Base-by-base conservation (phyloP, 1,140 invertebrate genomes). In the Odontomachus brunneus region DNA sequence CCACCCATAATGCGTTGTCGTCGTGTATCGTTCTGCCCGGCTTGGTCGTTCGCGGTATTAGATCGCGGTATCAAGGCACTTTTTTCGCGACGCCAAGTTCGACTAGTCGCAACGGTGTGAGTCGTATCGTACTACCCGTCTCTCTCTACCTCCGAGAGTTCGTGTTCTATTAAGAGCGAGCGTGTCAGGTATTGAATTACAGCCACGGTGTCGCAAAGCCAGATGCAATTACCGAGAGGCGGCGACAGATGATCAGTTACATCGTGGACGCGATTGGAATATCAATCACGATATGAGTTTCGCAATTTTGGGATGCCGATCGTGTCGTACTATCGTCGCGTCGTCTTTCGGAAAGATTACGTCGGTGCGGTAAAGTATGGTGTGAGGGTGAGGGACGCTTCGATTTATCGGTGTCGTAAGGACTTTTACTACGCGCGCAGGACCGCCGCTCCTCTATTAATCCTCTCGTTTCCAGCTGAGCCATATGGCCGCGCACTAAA, bases 131-230 rank as follows among this genome's bases (percentile, higher is more conserved):
- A 76, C 38, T 44, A 44, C 38, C 2, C 38, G 44, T 57, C 38
- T 44, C 38, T 44, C 38, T 44, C 38, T 44, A 3, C 9, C 9
- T 11, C 0, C 38, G 38, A 44, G 19, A 44, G 55, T 86, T 83
- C 62, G 69, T 81, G 65, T 82, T 80, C 74, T 60, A 76, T 87
- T 65, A 81, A 81, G 66, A 71, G 48, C 82, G 72, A 82, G 38
- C 84, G 59, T 84, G 85, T 82, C 82, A 59, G 74, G 75, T 65
- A 75, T 87, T 80, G 75, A 81, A 69, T 87, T 84, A 84, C 78
- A 29, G 44, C 55, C 74, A 49, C 38, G 44, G 63, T 81, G 66
- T 75, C 74, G 85, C 73, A 84, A 84, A 87, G 69, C 66, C 66
- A 57, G 57, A 72, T 87, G 82, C 69, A 73, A 66, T 86, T 87